Percentiles rank a stretch among this genome's conserved stretches.
Evolutionary conservation across 2,888 invertebrate genomes (phyloP).

Genomic region (Parnassius mnemosyne): DNA sequence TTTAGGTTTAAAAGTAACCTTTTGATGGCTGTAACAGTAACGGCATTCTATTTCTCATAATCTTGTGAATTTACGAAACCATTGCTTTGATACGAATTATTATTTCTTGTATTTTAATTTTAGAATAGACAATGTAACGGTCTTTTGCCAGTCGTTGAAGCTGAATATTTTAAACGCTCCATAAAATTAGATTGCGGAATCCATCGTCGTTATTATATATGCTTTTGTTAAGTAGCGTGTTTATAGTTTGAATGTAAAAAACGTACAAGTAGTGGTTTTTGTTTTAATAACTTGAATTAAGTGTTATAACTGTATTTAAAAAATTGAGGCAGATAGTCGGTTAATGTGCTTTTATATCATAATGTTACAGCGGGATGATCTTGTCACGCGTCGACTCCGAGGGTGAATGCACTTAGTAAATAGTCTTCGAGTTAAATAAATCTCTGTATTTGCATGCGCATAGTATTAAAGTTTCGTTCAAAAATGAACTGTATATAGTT

Average conservation of each 20-base stretch:
- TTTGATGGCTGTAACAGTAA: too few relatives aligned
- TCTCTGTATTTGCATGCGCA: conserved; percentile 40
- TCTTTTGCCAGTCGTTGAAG: background rate
- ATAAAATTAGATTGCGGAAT: background rate
- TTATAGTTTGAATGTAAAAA: background rate
- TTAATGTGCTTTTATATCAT: conserved; percentile 33
- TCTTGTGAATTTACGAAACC: too few relatives aligned
- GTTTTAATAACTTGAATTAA: conserved; percentile 9
- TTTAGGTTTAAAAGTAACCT: too few relatives aligned
- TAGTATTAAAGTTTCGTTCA: conserved; percentile 10
- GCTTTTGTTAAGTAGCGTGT: background rate
- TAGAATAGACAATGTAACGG: background rate
- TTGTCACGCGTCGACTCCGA: conserved; percentile 56
- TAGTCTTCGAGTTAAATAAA: conserved; percentile 55
- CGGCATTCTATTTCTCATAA: too few relatives aligned
- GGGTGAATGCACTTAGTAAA: conserved; percentile 69
- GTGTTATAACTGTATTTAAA: conserved; percentile 3
- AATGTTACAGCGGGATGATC: conserved; percentile 61
- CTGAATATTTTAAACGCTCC: background rate
- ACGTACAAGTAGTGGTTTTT: background rate
- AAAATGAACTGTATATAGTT: conserved; percentile 1
- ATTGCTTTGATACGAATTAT: too few relatives aligned
- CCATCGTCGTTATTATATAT: background rate
- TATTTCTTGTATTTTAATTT: too few relatives aligned
- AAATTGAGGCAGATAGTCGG: conserved; percentile 2